Evolutionary conservation across 2,888 invertebrate species (phyloP), one percentile per base, ranked within the genome.

Genomic region (Drosophila anceps): DNA sequence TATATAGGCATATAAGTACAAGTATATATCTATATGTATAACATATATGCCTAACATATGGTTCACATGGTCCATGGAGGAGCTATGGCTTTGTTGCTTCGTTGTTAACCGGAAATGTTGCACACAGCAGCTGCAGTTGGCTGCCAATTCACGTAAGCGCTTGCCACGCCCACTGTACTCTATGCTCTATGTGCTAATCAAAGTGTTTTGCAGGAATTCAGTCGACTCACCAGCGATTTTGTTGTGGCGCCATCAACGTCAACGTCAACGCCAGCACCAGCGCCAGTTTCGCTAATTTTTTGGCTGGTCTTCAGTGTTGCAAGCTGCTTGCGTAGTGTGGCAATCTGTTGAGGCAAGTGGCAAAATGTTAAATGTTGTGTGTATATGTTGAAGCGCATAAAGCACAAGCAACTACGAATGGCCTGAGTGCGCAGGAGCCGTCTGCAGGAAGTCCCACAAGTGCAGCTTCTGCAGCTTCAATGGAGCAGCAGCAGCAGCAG

Each of bases 271-370:
- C 4, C 57, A 44, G 43, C 69, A 27, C 44, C 62, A 9, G 48
- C 65, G 43, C 58, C 61, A 10, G 78, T 75, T 59, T 88, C 86
- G 68, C 80, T 86, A 46, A 82, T 81, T 81, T 92, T 90, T 57
- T 62, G 71, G 43, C 48, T 31, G 15, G 78, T 90, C 77, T 92
- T 92, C 37, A 93, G 77, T 53, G 92, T 91, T 51, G 89, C 79
- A 81, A 93, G 91, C 78, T 93, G 93, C 76, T 92, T 92, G 51
- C 92, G 91, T 61, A 93, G 90, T 59, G 91, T 76, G 57, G 86
- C 84, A 84, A 93, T 93, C 93, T 93, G 90, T 59, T 50, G 60
- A 39, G 4, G 33, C 55, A 63, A 68, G 53, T 57, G 39, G 55
- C 18, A 24, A 33, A 27, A 67, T 51, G 44, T 68, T 72, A 63